phyloP scores from a whole-genome alignment of 2,797 vertebrate genomes.

The Bucorvus abyssinicus region DNA sequence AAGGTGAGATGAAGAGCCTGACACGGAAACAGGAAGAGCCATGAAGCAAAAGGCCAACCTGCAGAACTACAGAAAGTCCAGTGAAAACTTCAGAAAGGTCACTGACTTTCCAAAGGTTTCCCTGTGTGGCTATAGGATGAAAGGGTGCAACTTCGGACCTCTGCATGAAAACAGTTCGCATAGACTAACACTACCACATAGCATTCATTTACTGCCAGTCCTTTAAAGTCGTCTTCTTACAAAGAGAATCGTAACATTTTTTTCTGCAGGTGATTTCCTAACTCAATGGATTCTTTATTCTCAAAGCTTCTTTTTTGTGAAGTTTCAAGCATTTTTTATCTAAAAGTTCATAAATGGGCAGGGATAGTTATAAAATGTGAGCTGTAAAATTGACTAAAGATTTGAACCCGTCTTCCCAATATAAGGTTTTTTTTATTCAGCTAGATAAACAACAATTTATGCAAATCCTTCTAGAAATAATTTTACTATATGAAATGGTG shows the following conservation, averaged over 20 bases:
- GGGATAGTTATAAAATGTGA: background rate
- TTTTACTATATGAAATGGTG: background rate
- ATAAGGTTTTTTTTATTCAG: background rate
- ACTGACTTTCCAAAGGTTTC: background rate
- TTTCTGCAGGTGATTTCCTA: background rate
- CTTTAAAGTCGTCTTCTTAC: slow-evolving; percentile 7
- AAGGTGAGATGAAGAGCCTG: slow-evolving; percentile 17
- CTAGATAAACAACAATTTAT: background rate
- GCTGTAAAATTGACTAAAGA: background rate
- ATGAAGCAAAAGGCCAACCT: slow-evolving; percentile 24
- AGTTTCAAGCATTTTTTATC: background rate
- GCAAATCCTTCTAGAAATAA: background rate
- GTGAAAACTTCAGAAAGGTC: slow-evolving; percentile 16
- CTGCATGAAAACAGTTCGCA: background rate
- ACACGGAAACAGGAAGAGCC: background rate
- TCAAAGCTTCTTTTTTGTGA: background rate
- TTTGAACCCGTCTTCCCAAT: background rate
- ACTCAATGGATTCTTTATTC: background rate
- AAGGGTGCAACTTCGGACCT: background rate
- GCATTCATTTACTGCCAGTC: background rate
- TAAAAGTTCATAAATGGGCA: background rate
- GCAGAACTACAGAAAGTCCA: background rate
- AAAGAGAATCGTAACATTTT: background rate
- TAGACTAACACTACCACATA: background rate
- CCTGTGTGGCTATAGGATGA: background rate